Evolutionary conservation across 1,140 invertebrate species (phyloP), one percentile per base, ranked within the genome.

Genomic region (Helicoverpa armigera): DNA sequence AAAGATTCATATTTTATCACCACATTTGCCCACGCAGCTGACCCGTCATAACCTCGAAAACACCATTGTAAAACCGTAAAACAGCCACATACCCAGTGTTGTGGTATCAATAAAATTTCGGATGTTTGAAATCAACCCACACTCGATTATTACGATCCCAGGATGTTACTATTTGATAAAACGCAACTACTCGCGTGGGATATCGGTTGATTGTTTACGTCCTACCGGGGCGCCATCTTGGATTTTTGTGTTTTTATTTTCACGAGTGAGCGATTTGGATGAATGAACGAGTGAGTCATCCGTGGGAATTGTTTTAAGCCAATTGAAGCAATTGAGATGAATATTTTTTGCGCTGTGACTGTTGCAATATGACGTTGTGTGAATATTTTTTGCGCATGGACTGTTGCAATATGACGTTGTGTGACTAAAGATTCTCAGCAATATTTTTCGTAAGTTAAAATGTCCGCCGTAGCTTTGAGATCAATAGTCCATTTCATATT

Each of bases 111-210:
- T 82, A 78, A 78, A 82, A 82, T 61, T 77, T 82, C 60, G 81
- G 80, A 82, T 82, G 76, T 82, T 79, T 79, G 63, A 51, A 74
- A 79, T 73, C 76, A 79, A 63, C 81, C 81, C 81, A 82, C 81
- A 67, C 80, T 18, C n/a, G 23, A n/a, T 58, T 67, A 78, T 67
- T 35, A 77, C 50, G 18, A 65, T 29, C 67, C 81, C 85, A 87
- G 85, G 85, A 87, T 87, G 83, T 83, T 82, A 80, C 82, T 82
- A 86, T 87, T 79, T 84, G 86, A 83, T 83, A 86, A 83, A 82
- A 82, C 78, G 54, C 60, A 72, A 77, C 31, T 75, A 65, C 70
- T 12, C 48, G 79, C 79, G 79, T 80, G 79, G 82, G 80, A 81
- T 80, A 84, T 72, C 74, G 79, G 70, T 76, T 87, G 82, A 85